A percentile compares a stretch with the other conserved stretches of the same genome.
Conservation (phyloP, 2,113 vertebrate genomes). For the Tenebrosternarchus preto region DNA sequence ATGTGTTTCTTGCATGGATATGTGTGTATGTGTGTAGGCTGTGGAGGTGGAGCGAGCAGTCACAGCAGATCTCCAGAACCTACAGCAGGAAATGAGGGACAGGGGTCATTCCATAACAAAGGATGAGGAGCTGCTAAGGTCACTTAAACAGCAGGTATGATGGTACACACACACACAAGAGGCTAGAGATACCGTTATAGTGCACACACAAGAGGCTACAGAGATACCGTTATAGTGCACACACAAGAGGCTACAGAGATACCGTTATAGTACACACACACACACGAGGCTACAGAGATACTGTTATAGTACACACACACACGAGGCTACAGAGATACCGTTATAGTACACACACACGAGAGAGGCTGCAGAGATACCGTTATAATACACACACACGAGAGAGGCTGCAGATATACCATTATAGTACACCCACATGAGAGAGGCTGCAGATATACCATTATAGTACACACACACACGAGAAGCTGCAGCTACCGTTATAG, state of each 20-base stretch:
- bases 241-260: not conserved
- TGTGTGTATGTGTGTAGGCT: slow-evolving; percentile 59
- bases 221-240: not conserved
- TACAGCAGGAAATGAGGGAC: slow-evolving; percentile 70
- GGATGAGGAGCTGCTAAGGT: slow-evolving; percentile 74
- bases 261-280: not conserved
- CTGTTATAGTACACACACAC: no score
- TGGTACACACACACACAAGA: slow-evolving; percentile 4
- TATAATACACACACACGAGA: no score
- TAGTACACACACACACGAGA: slow-evolving; percentile 3
- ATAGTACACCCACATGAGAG: no score
- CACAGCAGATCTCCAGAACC: slow-evolving; percentile 68
- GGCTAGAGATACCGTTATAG: not conserved
- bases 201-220: not conserved
- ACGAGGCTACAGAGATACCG: not conserved
- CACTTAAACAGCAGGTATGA: slow-evolving; percentile 75
- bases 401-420: no score
- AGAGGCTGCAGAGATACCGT: no score
- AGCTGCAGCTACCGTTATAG: no score
- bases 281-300: no score
- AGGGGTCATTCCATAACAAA: slow-evolving; percentile 58
- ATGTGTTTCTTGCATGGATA: not conserved
- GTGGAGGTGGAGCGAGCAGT: slow-evolving; percentile 71
- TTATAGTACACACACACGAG: no score
- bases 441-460: slow-evolving; percentile 75